Base-by-base conservation (phyloP, 2,888 invertebrate genomes). In the Zootermopsis nevadensis region DNA sequence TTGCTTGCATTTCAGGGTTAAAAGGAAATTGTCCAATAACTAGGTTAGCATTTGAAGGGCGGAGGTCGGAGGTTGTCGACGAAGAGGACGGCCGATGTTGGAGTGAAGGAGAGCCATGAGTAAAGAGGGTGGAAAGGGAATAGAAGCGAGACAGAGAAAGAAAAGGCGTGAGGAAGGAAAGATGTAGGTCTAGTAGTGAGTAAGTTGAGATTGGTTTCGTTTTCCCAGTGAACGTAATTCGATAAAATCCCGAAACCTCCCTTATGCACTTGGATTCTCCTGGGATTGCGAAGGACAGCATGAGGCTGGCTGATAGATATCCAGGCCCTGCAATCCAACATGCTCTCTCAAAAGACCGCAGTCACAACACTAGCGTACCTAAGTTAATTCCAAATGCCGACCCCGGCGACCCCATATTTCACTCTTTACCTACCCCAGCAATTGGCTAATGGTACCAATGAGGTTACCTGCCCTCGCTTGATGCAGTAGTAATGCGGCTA, bases 391-490 rank as follows among this genome's bases (percentile, higher is more conserved):
- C 74, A 74, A 74, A 22, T 22, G 38, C 35, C 38, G 24, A 38
- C 38, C 42, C 42, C 74, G 2, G 2, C 27, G 7, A 8, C 33
- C 35, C 35, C 35, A 2, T n/a, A 38, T 42, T 74, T 74, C 74
- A 74, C 74, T 74, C 74, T 74, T 74, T 74, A 74, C 74, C 38
- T 74, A 79, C 35, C 79, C 66, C 55, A 79, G 66, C 79, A 79
- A 79, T 79, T 79, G 79, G 79, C 79, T 79, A 79, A 79, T 79
- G 79, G 79, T 15, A 79, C 33, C 79, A 79, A 79, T 35, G 60
- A 79, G 66, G 79, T 79, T 79, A 79, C 66, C 79, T 33, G n/a
- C 79, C 48, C 60, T 27, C 35, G 38, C n/a, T 48, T 19, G n/a
- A 33, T 66, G 79, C 66, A 66, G 38, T 35, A 38, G 79, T 35